A percentile compares a stretch with the other conserved stretches of the same genome.
Conservation (phyloP, 1,140 invertebrate genomes). For the Platyura marginata region DNA sequence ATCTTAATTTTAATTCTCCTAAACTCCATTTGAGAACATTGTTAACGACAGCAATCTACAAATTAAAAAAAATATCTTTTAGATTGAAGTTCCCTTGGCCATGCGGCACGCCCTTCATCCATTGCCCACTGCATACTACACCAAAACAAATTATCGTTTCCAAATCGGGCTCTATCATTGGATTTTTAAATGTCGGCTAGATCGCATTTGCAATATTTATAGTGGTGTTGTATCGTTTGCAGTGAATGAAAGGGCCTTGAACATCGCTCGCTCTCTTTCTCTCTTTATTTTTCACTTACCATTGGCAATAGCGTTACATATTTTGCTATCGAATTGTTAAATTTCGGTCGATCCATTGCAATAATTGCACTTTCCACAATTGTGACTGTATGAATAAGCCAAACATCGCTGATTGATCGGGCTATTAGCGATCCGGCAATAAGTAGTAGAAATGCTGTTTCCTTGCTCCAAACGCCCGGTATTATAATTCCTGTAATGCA, state of each 20-base stretch:
- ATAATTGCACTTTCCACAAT: conserved; percentile 91
- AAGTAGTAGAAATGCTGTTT: conserved; percentile 60
- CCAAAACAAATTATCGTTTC: no score
- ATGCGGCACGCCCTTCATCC: no score
- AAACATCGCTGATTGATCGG: conserved; percentile 87
- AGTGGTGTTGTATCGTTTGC: no score
- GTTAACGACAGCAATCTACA: conserved; percentile 75
- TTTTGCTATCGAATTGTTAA: conserved; percentile 53
- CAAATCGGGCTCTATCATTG: no score
- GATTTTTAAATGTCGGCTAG: no score
- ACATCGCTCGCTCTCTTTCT: no score
- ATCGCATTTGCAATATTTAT: no score
- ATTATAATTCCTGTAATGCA: conserved; percentile 45
- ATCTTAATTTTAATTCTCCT: conserved; percentile 78
- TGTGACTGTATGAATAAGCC: conserved; percentile 90
- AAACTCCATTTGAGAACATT: conserved; percentile 86
- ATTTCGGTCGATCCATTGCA: conserved; percentile 58
- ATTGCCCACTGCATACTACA: no score
- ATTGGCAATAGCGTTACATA: conserved; percentile 68
- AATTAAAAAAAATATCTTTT: conserved; percentile 8
- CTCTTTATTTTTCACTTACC: conserved; percentile 38
- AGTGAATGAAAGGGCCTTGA: no score
- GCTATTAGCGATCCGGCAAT: conserved; percentile 68
- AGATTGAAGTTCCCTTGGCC: no score
- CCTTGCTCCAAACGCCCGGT: conserved; percentile 52